These are phyloP conservation scores for Passerina amoena DNA, from an alignment of 2,113 vertebrate genomes.

Conservation along the genomic window DNA sequence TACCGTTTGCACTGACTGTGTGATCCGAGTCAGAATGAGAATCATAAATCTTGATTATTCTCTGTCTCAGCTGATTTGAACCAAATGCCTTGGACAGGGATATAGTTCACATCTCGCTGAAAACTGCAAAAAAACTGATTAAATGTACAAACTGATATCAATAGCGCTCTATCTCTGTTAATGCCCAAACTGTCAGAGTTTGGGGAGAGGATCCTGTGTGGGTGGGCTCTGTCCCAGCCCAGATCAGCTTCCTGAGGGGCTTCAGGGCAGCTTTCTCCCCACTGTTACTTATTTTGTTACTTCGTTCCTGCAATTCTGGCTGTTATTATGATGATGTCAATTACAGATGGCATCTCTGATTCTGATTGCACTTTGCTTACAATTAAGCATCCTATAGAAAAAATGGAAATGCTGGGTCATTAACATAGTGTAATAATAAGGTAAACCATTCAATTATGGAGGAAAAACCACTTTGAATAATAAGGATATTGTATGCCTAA, in stretches of 20 bases:
- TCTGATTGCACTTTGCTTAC: constrained; percentile 65
- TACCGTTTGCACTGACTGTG: constrained; percentile 18
- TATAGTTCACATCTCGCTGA: constrained; percentile 71
- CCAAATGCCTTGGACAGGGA: constrained; percentile 69
- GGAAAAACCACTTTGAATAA: constrained; percentile 67
- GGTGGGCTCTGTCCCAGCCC: background rate
- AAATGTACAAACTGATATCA: constrained; percentile 78
- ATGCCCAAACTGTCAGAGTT: constrained; percentile 46
- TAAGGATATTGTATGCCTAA: constrained; percentile 73
- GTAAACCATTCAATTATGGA: constrained; percentile 72
- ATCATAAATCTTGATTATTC: constrained; percentile 81
- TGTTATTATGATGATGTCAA: constrained; percentile 72
- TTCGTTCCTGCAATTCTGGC: background rate
- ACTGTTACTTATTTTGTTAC: background rate
- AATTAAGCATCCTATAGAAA: constrained; percentile 71
- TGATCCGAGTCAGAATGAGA: constrained; percentile 68
- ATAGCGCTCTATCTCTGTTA: constrained; percentile 63
- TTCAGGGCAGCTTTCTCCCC: background rate
- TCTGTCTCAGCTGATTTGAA: constrained; percentile 77
- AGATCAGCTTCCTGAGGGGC: background rate
- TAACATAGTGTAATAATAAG: constrained; percentile 74
- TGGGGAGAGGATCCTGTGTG: background rate
- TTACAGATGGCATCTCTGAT: constrained; percentile 63
- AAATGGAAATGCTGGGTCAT: constrained; percentile 60
- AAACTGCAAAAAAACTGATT: constrained; percentile 75